A percentile compares a stretch with the other conserved stretches of the same genome.
phyloP scores from a whole-genome alignment of 1,140 invertebrate species.

The Diprion similis region DNA sequence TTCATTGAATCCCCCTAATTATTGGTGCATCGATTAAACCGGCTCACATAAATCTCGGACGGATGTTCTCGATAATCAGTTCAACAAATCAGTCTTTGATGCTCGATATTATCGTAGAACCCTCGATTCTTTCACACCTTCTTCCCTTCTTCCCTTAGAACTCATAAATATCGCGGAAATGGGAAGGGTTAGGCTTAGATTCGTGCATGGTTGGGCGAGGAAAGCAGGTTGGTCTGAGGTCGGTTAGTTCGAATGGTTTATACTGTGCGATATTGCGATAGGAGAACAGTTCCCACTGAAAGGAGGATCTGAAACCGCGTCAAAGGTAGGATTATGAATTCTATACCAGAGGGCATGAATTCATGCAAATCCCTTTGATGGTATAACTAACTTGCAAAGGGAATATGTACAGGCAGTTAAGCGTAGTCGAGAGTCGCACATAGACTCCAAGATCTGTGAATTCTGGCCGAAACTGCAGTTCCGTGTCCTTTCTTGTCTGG shows the following conservation, averaged over 20 bases:
- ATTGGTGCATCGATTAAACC: no score
- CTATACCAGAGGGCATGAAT: constrained; percentile 1
- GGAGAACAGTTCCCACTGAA: neutral
- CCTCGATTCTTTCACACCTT: no score
- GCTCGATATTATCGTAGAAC: no score
- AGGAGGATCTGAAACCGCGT: constrained; percentile 9
- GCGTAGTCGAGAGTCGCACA: neutral
- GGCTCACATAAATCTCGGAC: no score
- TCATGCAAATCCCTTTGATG: neutral
- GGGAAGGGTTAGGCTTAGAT: no score
- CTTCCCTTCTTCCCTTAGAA: no score
- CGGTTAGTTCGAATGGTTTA: neutral
- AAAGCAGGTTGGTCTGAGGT: neutral
- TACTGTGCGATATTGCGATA: neutral
- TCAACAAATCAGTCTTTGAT: no score
- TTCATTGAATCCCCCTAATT: no score
- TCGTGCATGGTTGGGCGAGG: no score
- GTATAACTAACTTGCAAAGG: neutral
- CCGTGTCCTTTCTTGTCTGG: no score
- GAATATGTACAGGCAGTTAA: neutral
- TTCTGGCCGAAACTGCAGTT: neutral
- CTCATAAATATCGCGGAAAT: no score
- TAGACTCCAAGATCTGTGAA: neutral
- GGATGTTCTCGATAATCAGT: no score
- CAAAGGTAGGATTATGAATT: constrained; percentile 19